Evolutionary conservation across 2,113 vertebrate genomes (phyloP).

Genomic region (Aix galericulata): DNA sequence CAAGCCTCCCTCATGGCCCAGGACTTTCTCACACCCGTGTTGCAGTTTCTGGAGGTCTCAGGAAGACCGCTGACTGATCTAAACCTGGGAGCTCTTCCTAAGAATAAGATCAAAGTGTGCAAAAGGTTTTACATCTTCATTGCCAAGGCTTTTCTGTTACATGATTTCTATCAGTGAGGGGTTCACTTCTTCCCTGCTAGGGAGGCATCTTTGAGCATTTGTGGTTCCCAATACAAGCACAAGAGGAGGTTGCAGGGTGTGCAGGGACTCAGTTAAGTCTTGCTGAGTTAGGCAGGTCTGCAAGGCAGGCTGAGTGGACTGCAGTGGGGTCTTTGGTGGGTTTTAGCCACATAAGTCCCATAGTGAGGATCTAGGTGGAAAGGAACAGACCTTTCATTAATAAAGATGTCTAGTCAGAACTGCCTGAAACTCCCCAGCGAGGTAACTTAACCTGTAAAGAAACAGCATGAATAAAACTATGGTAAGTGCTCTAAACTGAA

Average conservation of each 20-base stretch:
- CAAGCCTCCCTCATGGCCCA: background rate
- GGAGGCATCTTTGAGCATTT: background rate
- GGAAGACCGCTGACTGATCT: background rate
- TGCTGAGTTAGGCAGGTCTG: background rate
- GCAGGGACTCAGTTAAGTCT: background rate
- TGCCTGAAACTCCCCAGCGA: background rate
- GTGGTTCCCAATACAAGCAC: rapidly evolving
- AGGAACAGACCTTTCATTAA: background rate
- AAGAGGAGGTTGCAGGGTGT: background rate
- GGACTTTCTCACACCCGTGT: background rate
- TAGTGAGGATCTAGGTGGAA: background rate
- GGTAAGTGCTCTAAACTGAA: background rate
- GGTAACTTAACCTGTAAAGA: background rate
- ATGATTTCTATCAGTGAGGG: background rate
- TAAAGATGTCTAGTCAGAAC: background rate
- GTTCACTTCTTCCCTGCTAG: background rate
- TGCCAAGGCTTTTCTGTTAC: background rate
- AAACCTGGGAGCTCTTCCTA: background rate
- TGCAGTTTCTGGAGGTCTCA: background rate
- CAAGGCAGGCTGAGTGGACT: background rate
- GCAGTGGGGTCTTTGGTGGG: background rate
- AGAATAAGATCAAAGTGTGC: background rate
- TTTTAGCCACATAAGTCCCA: background rate
- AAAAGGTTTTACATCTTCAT: background rate
- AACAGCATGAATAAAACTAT: background rate